Conservation (phyloP, 2,888 invertebrate genomes). For the Rapana venosa region DNA sequence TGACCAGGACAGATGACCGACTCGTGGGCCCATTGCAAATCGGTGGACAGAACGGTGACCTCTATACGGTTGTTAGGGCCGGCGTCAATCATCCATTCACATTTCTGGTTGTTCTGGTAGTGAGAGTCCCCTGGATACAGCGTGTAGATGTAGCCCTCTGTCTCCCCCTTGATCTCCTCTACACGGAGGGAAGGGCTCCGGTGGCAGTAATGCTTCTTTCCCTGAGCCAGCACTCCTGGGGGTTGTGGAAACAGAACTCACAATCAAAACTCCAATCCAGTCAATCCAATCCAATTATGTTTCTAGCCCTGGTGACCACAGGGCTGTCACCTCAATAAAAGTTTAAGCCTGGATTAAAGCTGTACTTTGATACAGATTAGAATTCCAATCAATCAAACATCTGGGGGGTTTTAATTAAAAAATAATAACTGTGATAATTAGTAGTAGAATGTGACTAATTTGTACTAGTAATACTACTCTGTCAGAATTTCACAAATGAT, state of each 20-base stretch:
- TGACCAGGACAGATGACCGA: conserved; percentile 29
- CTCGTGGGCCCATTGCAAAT: conserved; percentile 25
- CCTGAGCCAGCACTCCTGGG: neutral
- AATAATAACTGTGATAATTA: no score
- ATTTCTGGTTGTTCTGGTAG: conserved; percentile 31
- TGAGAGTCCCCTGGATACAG: neutral
- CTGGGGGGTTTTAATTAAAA: no score
- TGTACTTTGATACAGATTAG: neutral
- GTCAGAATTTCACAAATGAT: neutral
- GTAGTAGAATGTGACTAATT: no score
- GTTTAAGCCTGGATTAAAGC: neutral
- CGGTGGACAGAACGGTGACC: conserved; percentile 24
- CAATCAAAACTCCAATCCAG: no score
- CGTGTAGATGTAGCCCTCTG: conserved; percentile 31
- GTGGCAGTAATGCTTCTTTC: neutral
- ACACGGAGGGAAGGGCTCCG: neutral
- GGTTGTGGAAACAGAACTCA: neutral
- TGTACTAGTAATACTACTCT: no score
- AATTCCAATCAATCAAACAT: neutral
- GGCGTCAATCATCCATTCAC: conserved; percentile 35
- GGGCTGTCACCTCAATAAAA: neutral
- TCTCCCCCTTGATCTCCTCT: conserved; percentile 12
- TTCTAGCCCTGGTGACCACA: no score
- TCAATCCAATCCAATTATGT: neutral
- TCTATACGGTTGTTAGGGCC: conserved; percentile 22